Conservation (phyloP, 2,113 vertebrate genomes). For the Cricetomys ansorgei region DNA sequence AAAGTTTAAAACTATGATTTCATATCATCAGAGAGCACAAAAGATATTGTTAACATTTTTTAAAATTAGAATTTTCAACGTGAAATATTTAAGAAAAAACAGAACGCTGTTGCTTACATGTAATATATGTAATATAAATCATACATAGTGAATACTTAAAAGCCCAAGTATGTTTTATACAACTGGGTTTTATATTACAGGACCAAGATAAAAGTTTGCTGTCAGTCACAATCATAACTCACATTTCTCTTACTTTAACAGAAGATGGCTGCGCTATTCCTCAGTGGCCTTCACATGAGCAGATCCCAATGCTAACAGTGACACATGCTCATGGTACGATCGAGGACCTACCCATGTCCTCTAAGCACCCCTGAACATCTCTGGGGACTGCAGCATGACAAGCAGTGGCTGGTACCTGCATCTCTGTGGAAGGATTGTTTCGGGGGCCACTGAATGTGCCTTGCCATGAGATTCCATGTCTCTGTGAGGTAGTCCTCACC, state of each 20-base stretch:
- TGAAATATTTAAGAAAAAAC: slow-evolving; percentile 53
- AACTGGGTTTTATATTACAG: not conserved
- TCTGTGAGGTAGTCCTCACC: not conserved
- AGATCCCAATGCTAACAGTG: not conserved
- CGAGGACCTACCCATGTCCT: not conserved
- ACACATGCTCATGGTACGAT: not conserved
- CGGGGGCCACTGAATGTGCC: not conserved
- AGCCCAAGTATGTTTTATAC: not conserved
- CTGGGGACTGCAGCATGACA: not conserved
- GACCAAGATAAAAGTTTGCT: slow-evolving; percentile 27
- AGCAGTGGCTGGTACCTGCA: not conserved
- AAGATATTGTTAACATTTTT: not conserved
- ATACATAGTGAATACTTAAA: slow-evolving; percentile 17
- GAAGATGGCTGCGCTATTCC: not conserved
- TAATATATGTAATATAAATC: not conserved
- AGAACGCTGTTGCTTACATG: not conserved
- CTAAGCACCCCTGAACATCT: not conserved
- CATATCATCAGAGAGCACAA: not conserved
- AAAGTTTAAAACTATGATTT: slow-evolving; percentile 30
- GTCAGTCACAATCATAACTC: not conserved
- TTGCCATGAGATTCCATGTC: too few species aligned
- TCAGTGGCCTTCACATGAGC: not conserved
- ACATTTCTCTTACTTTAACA: slow-evolving; percentile 14
- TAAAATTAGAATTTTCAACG: not conserved
- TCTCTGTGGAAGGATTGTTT: not conserved